A percentile compares a stretch with the other conserved stretches of the same genome.
These are phyloP conservation scores for Chascanopsetta lugubris DNA, from an alignment of 2,113 vertebrate species.

Conservation along the genomic window DNA sequence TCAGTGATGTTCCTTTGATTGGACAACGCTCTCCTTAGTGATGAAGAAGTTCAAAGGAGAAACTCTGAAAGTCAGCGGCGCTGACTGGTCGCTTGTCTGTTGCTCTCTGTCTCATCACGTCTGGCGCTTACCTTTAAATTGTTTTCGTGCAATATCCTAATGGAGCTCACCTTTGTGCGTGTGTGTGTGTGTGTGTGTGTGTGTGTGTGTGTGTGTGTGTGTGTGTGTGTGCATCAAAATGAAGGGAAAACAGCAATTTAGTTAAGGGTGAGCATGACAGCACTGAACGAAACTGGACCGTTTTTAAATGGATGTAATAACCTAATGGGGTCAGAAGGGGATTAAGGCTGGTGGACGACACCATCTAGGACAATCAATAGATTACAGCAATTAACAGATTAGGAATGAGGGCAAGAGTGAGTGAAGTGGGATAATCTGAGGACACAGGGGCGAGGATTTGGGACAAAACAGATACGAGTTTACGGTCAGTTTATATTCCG, in stretches of 20 bases:
- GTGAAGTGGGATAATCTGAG: constrained; percentile 23
- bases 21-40: not conserved
- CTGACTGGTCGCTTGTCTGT: not conserved
- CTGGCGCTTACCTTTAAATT: not conserved
- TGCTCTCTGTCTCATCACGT: not conserved
- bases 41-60: no score
- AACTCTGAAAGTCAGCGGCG: not conserved
- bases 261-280: not conserved
- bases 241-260: not conserved
- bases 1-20: no score
- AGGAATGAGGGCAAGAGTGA: constrained; percentile 28
- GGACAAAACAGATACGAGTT: not conserved
- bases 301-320: constrained; percentile 40
- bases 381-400: constrained; percentile 59
- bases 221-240: not conserved
- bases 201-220: not conserved
- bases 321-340: constrained; percentile 38
- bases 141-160: constrained; percentile 50
- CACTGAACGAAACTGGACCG: not conserved
- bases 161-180: constrained; percentile 21
- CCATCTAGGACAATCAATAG: constrained; percentile 33
- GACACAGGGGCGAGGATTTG: constrained; percentile 6
- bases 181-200: not conserved
- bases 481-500: no score
- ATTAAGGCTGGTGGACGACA: constrained; percentile 36